Evolutionary conservation across 53 echinoderm and acorn worm genomes (phyloP), one percentile per base, ranked within the genome.

Genomic region (Luidia sarsii): DNA sequence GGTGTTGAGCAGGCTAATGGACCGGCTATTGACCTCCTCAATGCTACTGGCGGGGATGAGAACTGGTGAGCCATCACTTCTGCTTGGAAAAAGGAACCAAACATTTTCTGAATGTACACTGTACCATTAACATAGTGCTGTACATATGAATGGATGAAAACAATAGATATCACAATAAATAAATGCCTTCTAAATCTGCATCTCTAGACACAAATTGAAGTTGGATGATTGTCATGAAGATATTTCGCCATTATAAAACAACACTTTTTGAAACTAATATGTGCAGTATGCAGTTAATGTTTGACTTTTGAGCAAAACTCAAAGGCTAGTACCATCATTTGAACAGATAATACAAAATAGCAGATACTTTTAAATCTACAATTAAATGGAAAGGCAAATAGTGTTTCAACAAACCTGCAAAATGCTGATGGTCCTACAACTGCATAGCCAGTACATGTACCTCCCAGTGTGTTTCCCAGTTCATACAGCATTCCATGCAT

Each of bases 401-500:
- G n/a, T n/a, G n/a, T n/a, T n/a, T n/a, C n/a, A 10, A 59, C 81
- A 57, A 35, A 94, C 97, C 91, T 93, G 82, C 97, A 97, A 49
- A 97, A 97, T 60, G 88, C 82, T 13, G 97, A 97, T 22, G 93
- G 97, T 62, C 93, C 97, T 2, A 97, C 91, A 31, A 97, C 86
- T 35, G 97, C 97, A 80, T 94, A 89, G 7, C 91, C 83, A 18
- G 88, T 89, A 64, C 96, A 96, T 0, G 93, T 91, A 41, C 93
- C 97, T 50, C 97, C 93, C 0, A 97, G 75, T 7, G 87, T 86
- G n/a, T 67, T 80, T 2, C 94, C 97, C 19, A 97, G 84, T 68
- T 97, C 97, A 65, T 90, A 86, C 1, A 97, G 84, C 33, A 97
- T 70, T 14, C 97, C 97, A 60, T 93, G 93, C 22, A 90, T 55